These are phyloP conservation scores for Parasteatoda tepidariorum DNA, from an alignment of 1,140 invertebrate genomes.

Conservation along the genomic window DNA sequence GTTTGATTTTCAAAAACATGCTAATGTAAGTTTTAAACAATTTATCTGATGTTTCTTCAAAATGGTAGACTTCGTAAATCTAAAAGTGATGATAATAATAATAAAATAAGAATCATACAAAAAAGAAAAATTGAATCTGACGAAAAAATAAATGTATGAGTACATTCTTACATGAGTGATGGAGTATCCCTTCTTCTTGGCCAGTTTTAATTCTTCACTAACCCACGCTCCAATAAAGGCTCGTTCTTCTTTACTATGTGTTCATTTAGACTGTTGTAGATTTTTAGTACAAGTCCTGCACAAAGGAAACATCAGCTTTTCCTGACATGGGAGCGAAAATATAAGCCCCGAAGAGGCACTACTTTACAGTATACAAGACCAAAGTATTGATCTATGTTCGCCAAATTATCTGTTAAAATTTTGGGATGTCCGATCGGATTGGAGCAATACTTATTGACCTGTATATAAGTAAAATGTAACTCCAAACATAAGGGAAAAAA, in stretches of 20 bases:
- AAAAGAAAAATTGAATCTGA: neutral
- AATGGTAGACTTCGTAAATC: neutral
- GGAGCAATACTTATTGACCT: neutral
- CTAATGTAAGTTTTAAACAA: constrained; percentile 32
- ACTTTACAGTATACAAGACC: too few relatives aligned
- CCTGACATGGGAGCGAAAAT: neutral
- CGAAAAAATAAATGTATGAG: neutral
- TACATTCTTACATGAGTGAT: neutral
- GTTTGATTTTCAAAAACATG: constrained; percentile 15
- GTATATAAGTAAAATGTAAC: neutral
- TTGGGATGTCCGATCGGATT: neutral
- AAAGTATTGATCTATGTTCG: too few relatives aligned
- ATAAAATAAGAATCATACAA: neutral
- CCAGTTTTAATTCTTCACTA: neutral
- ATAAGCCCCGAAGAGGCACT: neutral
- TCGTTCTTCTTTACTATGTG: neutral
- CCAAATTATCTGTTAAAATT: neutral
- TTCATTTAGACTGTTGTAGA: neutral
- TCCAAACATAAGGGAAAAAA: neutral
- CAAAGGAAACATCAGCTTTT: constrained; percentile 3
- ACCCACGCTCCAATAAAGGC: neutral
- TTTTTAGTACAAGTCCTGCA: neutral
- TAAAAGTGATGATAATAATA: neutral
- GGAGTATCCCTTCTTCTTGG: neutral
- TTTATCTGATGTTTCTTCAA: neutral